These are phyloP conservation scores for Dicerorhinus sumatrensis DNA, from an alignment of 2,113 vertebrate genomes.

Conservation along the genomic window DNA sequence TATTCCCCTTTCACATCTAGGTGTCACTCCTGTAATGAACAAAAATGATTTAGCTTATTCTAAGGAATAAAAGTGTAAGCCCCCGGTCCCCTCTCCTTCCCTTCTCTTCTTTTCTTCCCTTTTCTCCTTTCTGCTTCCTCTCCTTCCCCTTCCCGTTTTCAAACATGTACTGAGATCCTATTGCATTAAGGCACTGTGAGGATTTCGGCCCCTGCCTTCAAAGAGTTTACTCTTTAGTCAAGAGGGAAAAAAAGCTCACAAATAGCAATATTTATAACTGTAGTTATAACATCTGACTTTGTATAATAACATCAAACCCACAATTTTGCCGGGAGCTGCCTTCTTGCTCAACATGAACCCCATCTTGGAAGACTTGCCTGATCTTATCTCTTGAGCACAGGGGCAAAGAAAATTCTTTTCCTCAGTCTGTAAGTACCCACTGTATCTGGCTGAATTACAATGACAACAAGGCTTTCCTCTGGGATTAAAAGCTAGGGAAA, in stretches of 20 bases:
- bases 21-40: not conserved
- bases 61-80: not conserved
- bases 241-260: not conserved
- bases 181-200: not conserved
- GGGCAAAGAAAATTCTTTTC: slow-evolving; percentile 15
- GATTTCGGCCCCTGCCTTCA: slow-evolving; percentile 14
- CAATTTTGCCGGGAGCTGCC: not conserved
- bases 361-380: not conserved
- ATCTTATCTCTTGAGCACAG: slow-evolving; percentile 26
- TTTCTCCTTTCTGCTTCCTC: not conserved
- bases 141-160: slow-evolving; percentile 31
- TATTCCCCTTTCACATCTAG: not conserved
- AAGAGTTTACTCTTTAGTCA: slow-evolving; percentile 41
- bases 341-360: not conserved
- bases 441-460: not conserved
- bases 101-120: not conserved
- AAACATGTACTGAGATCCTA: slow-evolving; percentile 14
- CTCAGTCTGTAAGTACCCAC: not conserved
- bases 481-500: not conserved
- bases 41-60: slow-evolving; percentile 24
- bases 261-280: not conserved
- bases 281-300: not conserved
- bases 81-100: not conserved
- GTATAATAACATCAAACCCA: not conserved
- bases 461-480: not conserved